Evolutionary conservation across 2,888 invertebrate genomes (phyloP).

Genomic region (Hemaris fuciformis): DNA sequence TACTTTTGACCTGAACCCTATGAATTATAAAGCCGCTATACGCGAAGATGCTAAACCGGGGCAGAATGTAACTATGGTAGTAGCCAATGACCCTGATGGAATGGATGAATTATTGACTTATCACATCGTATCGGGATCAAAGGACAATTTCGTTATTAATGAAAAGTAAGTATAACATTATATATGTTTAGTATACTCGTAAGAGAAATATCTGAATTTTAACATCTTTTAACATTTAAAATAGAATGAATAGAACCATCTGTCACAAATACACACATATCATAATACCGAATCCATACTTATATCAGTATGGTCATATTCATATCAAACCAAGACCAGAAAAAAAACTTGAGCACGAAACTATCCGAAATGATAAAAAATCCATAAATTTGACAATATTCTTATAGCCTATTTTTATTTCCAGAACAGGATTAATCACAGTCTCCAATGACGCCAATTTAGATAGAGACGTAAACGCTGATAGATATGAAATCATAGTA

Average conservation of each 20-base stretch:
- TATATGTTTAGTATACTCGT: conserved; percentile 16
- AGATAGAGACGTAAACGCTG: conserved; percentile 85
- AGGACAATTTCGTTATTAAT: conserved; percentile 89
- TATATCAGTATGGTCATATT: no score
- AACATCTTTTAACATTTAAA: no score
- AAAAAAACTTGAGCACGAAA: no score
- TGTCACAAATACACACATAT: no score
- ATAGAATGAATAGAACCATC: no score
- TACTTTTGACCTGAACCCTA: conserved; percentile 83
- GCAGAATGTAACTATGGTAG: conserved; percentile 85
- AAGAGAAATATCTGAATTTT: no score
- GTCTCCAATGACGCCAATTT: conserved; percentile 87
- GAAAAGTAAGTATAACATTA: conserved; percentile 83
- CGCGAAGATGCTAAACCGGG: conserved; percentile 86
- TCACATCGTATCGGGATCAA: conserved; percentile 86
- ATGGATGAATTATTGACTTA: conserved; percentile 85
- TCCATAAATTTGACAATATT: neutral
- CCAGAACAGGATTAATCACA: conserved; percentile 85
- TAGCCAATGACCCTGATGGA: conserved; percentile 90
- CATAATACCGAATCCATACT: no score
- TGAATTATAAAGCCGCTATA: conserved; percentile 86
- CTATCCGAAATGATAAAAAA: neutral
- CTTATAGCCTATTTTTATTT: no score
- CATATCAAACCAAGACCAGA: no score
- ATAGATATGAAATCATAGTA: conserved; percentile 86